phyloP scores from a whole-genome alignment of 2,797 vertebrate species.

The Alectoris magna region DNA sequence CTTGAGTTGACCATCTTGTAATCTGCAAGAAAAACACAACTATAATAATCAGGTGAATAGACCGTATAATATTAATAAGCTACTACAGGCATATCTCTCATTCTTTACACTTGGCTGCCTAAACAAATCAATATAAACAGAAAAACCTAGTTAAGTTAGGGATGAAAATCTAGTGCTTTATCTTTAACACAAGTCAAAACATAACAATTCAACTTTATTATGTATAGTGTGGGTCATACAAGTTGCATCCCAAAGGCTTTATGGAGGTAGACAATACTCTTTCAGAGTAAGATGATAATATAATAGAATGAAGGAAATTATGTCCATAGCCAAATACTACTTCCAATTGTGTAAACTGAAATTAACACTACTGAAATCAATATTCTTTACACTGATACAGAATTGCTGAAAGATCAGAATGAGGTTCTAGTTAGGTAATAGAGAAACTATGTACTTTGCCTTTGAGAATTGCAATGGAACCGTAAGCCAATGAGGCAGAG shows the following conservation, averaged over 20 bases:
- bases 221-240: background rate
- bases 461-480: background rate
- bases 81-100: background rate
- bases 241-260: slow-evolving; percentile 7
- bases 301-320: background rate
- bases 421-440: background rate
- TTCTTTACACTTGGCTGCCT: slow-evolving; percentile 35
- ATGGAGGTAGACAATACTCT: background rate
- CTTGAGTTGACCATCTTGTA: background rate
- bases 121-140: slow-evolving; percentile 41
- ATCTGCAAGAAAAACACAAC: background rate
- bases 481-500: background rate
- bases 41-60: background rate
- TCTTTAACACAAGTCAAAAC: slow-evolving; percentile 44
- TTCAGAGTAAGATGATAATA: background rate
- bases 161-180: slow-evolving; percentile 40
- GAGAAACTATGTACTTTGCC: background rate
- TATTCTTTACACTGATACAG: background rate
- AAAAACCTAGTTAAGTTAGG: background rate
- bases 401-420: background rate
- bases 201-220: slow-evolving; percentile 33
- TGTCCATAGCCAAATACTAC: background rate
- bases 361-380: background rate
- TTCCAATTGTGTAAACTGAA: slow-evolving; percentile 14
- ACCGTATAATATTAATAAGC: slow-evolving; percentile 34